Conservation (phyloP, 2,888 invertebrate species). For the Hemithea aestivaria region DNA sequence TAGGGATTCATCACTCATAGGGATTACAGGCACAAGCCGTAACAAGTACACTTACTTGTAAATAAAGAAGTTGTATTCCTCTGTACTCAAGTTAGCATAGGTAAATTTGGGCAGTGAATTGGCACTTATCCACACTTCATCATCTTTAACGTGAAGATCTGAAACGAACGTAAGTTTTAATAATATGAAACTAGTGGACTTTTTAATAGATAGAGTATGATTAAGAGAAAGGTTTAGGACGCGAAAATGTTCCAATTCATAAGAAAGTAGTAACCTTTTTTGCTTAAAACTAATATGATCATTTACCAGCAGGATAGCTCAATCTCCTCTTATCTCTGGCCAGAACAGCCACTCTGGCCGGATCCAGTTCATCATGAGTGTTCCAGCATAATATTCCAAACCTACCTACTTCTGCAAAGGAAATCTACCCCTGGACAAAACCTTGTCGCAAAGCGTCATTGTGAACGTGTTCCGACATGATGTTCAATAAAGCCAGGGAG, state of each 20-base stretch:
- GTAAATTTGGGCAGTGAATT: slow-evolving; percentile 84
- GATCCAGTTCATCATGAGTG: slow-evolving; percentile 65
- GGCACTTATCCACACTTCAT: slow-evolving; percentile 83
- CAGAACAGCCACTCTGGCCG: slow-evolving; percentile 76
- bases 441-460: no score
- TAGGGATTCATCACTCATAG: background rate
- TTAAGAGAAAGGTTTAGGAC: no score
- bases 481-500: no score
- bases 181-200: background rate
- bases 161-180: slow-evolving; percentile 20
- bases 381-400: slow-evolving; percentile 90
- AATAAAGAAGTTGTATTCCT: slow-evolving; percentile 82
- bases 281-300: no score
- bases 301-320: slow-evolving; percentile 82
- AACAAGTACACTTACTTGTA: slow-evolving; percentile 58
- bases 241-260: no score
- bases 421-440: no score
- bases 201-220: background rate
- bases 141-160: slow-evolving; percentile 78
- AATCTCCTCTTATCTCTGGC: slow-evolving; percentile 79
- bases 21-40: no score
- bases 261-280: no score
- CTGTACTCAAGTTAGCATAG: slow-evolving; percentile 79
- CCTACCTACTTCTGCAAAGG: slow-evolving; percentile 84
- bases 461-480: no score